phyloP scores from a whole-genome alignment of 2,888 invertebrate species.

The Brachynemurus nebulosus region DNA sequence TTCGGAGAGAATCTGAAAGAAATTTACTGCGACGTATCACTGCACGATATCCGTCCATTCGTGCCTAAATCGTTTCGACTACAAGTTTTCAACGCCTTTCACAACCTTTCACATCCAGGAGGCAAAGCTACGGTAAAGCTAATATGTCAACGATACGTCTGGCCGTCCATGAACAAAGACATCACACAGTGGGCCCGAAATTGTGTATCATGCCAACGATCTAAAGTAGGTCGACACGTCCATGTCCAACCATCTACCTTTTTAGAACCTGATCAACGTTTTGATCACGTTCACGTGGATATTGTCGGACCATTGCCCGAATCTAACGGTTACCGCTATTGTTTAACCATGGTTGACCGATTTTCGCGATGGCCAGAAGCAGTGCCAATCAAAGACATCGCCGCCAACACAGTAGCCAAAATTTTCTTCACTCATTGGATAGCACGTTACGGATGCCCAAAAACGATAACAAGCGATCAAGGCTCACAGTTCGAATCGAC shows the following conservation, averaged over 20 bases:
- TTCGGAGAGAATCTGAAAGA: neutral
- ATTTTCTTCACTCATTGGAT: slow-evolving; percentile 11
- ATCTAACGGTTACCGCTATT: slow-evolving; percentile 22
- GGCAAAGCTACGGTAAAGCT: slow-evolving; percentile 16
- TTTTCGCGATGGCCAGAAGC: slow-evolving; percentile 21
- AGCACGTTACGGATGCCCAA: slow-evolving; percentile 13
- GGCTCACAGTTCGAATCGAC: slow-evolving; percentile 13
- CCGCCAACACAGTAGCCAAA: slow-evolving; percentile 15
- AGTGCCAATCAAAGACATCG: slow-evolving; percentile 18
- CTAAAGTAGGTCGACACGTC: slow-evolving; percentile 23
- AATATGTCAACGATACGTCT: slow-evolving; percentile 19
- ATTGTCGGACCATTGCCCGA: slow-evolving; percentile 24
- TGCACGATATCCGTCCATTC: slow-evolving; percentile 12
- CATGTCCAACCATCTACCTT: slow-evolving; percentile 16
- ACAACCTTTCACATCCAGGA: slow-evolving; percentile 16
- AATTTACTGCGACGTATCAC: neutral
- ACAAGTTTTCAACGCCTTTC: slow-evolving; percentile 15
- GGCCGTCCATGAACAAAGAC: slow-evolving; percentile 22
- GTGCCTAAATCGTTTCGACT: slow-evolving; percentile 13
- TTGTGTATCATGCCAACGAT: slow-evolving; percentile 24
- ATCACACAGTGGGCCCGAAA: slow-evolving; percentile 21
- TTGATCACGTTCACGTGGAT: slow-evolving; percentile 25
- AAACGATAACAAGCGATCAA: slow-evolving; percentile 14
- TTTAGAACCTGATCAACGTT: slow-evolving; percentile 19
- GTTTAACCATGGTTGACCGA: slow-evolving; percentile 24